phyloP scores from a whole-genome alignment of 1,140 invertebrate species.

The Xylocopa sonorina region DNA sequence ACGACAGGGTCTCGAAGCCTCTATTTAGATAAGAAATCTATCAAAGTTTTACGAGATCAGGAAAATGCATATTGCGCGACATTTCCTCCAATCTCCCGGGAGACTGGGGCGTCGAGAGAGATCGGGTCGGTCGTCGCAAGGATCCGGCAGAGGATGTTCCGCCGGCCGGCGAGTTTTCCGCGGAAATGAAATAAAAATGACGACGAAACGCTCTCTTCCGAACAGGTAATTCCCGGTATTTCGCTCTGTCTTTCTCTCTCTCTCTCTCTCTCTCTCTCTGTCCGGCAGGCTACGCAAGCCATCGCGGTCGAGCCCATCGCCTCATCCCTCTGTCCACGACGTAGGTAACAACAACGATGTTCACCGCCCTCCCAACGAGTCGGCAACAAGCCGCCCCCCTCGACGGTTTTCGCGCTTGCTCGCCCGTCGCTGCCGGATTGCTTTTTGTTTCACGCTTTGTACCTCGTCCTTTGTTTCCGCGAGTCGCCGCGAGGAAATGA shows the following conservation, averaged over 20 bases:
- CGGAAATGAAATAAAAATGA: slow-evolving; percentile 69
- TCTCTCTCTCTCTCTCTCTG: slow-evolving; percentile 16
- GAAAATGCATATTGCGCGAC: slow-evolving; percentile 27
- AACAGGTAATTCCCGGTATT: slow-evolving; percentile 68
- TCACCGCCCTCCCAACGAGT: slow-evolving; percentile 47
- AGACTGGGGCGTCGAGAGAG: not conserved
- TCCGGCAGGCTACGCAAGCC: slow-evolving; percentile 15
- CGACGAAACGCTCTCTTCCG: slow-evolving; percentile 68
- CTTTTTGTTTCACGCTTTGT: slow-evolving; percentile 67
- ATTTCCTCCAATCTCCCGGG: slow-evolving; percentile 39
- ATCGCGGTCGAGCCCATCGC: slow-evolving; percentile 5
- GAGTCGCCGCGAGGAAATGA: slow-evolving; percentile 69
- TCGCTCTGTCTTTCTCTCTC: slow-evolving; percentile 29
- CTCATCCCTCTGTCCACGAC: slow-evolving; percentile 36
- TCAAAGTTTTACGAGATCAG: slow-evolving; percentile 30
- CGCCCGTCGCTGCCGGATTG: slow-evolving; percentile 60
- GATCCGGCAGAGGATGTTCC: slow-evolving; percentile 36
- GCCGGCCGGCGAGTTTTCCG: slow-evolving; percentile 58
- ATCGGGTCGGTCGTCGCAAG: not conserved
- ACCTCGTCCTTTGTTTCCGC: slow-evolving; percentile 69
- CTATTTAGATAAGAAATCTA: slow-evolving; percentile 28
- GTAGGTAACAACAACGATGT: slow-evolving; percentile 52
- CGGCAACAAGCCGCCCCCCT: slow-evolving; percentile 14
- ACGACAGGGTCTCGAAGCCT: not conserved
- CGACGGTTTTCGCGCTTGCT: slow-evolving; percentile 43